Evolutionary conservation across 2,113 vertebrate species (phyloP).

Genomic region (Strigops habroptila): DNA sequence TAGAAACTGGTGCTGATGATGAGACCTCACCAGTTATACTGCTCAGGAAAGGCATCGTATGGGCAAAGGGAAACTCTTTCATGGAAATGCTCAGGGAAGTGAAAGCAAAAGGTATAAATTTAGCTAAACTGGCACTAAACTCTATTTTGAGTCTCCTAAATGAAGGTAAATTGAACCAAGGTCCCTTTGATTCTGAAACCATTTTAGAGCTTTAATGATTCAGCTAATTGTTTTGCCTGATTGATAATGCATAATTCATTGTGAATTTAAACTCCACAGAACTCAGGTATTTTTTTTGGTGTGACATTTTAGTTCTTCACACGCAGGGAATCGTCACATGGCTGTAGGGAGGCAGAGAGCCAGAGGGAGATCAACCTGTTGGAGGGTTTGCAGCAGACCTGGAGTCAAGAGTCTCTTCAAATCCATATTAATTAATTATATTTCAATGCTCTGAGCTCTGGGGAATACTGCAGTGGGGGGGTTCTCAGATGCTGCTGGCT

Average conservation of each 20-base stretch:
- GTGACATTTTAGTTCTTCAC: neutral
- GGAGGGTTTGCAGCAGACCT: neutral
- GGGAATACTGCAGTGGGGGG: neutral
- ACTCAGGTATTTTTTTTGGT: neutral
- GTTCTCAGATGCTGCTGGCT: fast-evolving
- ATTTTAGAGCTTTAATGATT: neutral
- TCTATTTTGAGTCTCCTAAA: neutral
- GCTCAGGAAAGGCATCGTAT: neutral
- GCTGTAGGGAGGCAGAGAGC: neutral
- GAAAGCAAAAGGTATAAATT: neutral
- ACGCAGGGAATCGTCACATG: fast-evolving
- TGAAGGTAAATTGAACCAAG: neutral
- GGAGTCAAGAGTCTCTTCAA: neutral
- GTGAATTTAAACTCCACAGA: neutral
- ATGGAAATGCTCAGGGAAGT: neutral
- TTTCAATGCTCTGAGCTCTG: neutral
- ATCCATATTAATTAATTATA: neutral
- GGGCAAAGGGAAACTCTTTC: neutral
- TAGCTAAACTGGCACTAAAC: neutral
- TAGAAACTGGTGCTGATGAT: no score
- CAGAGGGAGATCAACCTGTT: neutral
- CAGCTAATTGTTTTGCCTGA: neutral
- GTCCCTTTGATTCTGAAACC: neutral
- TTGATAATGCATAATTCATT: neutral
- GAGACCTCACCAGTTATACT: no score